phyloP scores from a whole-genome alignment of 1,140 invertebrate genomes.

The Penaeus indicus region DNA sequence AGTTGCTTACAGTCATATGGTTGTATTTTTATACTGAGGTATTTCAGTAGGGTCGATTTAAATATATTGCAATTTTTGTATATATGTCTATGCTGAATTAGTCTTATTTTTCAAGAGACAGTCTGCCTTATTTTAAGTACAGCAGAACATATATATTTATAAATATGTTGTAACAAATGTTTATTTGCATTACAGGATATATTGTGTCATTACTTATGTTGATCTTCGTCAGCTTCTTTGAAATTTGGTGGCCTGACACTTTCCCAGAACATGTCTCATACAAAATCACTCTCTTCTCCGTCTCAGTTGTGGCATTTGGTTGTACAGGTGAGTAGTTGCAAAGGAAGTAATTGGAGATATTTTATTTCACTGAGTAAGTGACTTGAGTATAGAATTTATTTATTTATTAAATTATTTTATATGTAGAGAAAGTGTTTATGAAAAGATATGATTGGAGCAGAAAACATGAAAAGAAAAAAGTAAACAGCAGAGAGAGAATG shows the following conservation, averaged over 20 bases:
- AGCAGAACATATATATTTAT: neutral
- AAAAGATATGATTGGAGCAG: too few relatives aligned
- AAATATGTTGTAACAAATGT: neutral
- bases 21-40: too few relatives aligned
- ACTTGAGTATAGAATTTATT: neutral
- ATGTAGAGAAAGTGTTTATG: too few relatives aligned
- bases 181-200: constrained; percentile 76
- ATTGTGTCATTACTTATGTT: constrained; percentile 84
- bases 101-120: too few relatives aligned
- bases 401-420: too few relatives aligned
- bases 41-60: too few relatives aligned
- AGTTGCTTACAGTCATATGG: too few relatives aligned
- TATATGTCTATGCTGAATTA: too few relatives aligned
- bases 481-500: neutral
- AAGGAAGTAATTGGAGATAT: neutral
- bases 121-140: neutral
- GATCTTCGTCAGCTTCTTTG: constrained; percentile 85
- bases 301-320: constrained; percentile 87
- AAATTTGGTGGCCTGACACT: constrained; percentile 83
- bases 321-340: constrained; percentile 79
- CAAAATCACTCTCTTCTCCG: constrained; percentile 84
- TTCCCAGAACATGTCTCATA: constrained; percentile 82
- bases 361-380: neutral
- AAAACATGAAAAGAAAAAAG: too few relatives aligned
- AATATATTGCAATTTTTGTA: too few relatives aligned